Conservation (phyloP, 1,140 invertebrate species). For the Tenebrio molitor region DNA sequence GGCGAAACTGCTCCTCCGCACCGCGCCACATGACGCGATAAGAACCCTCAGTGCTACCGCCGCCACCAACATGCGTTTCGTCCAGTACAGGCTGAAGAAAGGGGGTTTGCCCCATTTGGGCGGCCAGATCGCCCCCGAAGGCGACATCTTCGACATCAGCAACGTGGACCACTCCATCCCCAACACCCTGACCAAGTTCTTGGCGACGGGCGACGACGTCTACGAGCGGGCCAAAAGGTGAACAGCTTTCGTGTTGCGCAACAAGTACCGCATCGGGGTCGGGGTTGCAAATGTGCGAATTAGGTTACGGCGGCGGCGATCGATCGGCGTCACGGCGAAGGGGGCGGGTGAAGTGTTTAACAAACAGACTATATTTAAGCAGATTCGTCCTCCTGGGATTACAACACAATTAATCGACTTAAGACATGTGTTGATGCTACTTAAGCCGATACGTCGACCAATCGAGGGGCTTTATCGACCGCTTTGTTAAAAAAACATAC, state of each 20-base stretch:
- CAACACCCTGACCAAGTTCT: conserved; percentile 71
- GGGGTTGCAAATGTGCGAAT: conserved; percentile 4
- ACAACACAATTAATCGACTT: too few relatives aligned
- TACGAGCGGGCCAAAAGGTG: conserved; percentile 72
- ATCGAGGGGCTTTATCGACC: too few relatives aligned
- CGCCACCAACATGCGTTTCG: conserved; percentile 66
- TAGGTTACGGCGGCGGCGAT: neutral
- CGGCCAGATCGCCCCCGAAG: conserved; percentile 69
- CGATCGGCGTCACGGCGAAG: neutral
- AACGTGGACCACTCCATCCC: conserved; percentile 72
- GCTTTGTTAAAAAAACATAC: too few relatives aligned
- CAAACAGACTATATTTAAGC: neutral
- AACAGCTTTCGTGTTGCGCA: conserved; percentile 42
- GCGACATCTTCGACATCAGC: conserved; percentile 73
- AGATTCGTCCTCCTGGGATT: too few relatives aligned
- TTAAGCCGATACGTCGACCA: too few relatives aligned
- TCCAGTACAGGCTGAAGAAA: conserved; percentile 70
- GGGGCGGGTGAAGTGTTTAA: neutral
- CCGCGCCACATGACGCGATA: conserved; percentile 3
- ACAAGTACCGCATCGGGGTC: too few relatives aligned
- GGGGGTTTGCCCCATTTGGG: conserved; percentile 71
- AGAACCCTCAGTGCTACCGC: conserved; percentile 56
- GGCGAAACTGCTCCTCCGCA: neutral
- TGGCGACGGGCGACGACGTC: conserved; percentile 68
- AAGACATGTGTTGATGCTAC: too few relatives aligned